Conservation (phyloP, 2,888 invertebrate genomes). For the Theodoxus fluviatilis region DNA sequence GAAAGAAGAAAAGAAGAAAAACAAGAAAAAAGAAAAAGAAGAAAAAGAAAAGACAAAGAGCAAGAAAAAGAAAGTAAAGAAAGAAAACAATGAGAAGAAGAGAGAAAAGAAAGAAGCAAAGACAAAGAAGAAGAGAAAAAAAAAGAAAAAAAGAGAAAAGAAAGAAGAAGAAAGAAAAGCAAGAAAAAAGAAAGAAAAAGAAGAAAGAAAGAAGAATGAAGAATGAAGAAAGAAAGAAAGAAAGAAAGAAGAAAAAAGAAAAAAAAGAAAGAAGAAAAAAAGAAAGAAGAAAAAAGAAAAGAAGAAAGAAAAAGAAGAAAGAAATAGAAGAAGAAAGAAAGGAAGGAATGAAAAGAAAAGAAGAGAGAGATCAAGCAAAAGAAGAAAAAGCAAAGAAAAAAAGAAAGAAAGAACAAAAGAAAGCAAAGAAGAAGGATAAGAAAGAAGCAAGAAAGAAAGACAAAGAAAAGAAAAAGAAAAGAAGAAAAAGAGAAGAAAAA, state of each 20-base stretch:
- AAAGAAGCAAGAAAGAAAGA: too few species aligned
- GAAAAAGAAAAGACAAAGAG: too few species aligned
- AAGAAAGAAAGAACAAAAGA: neutral
- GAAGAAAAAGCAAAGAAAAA: neutral
- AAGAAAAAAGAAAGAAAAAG: neutral
- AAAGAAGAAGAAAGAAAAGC: neutral
- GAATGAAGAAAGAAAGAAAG: too few species aligned
- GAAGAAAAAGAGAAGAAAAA: too few species aligned
- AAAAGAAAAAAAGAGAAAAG: too few species aligned
- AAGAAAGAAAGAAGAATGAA: neutral
- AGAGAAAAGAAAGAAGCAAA: too few species aligned
- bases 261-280: neutral
- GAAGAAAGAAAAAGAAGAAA: neutral
- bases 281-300: neutral
- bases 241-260: too few species aligned
- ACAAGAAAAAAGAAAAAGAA: neutral
- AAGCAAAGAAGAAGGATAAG: too few species aligned
- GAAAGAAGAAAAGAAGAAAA: neutral
- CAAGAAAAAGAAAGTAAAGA: too few species aligned
- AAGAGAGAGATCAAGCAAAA: neutral
- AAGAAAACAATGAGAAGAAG: too few species aligned
- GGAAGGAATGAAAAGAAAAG: constrained; percentile 29
- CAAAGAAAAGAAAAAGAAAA: too few species aligned
- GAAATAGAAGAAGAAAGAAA: neutral
- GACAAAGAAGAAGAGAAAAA: too few species aligned